A percentile compares a stretch with the other conserved stretches of the same genome.
Evolutionary conservation across 1,140 invertebrate species (phyloP).

Genomic region (Drosophila pruinosa): DNA sequence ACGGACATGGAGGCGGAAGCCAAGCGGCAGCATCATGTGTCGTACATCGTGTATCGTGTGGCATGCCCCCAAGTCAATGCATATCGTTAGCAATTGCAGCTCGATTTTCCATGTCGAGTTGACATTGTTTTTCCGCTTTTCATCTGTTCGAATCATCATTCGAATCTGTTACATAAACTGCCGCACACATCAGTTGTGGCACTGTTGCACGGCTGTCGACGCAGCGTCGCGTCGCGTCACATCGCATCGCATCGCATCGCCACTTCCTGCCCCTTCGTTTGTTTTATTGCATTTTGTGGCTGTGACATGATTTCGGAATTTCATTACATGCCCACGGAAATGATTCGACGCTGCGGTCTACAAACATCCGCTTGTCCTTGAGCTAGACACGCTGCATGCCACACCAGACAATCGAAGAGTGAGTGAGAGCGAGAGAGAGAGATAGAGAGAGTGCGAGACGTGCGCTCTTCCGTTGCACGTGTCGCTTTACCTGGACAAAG

Average conservation of each 20-base stretch:
- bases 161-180: constrained; percentile 20
- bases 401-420: not conserved
- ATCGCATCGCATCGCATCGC: constrained; percentile 11
- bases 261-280: constrained; percentile 55
- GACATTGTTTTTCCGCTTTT: constrained; percentile 12
- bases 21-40: not conserved
- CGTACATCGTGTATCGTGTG: not conserved
- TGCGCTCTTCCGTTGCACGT: constrained; percentile 34
- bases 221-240: not conserved
- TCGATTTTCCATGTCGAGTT: constrained; percentile 1
- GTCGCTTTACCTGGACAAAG: constrained; percentile 51
- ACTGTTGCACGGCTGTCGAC: not conserved
- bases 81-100: not conserved
- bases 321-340: constrained; percentile 51
- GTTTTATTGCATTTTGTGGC: constrained; percentile 30
- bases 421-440: not conserved
- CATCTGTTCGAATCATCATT: not conserved
- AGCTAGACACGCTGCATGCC: constrained; percentile 32
- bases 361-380: constrained; percentile 78
- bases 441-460: not conserved
- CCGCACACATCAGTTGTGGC: not conserved
- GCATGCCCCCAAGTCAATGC: constrained; percentile 6
- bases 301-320: constrained; percentile 72
- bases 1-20: constrained; percentile 20
- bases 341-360: constrained; percentile 44